Conservation (phyloP, 64 coral and sea anemone genomes). For the Montipora foliosa region DNA sequence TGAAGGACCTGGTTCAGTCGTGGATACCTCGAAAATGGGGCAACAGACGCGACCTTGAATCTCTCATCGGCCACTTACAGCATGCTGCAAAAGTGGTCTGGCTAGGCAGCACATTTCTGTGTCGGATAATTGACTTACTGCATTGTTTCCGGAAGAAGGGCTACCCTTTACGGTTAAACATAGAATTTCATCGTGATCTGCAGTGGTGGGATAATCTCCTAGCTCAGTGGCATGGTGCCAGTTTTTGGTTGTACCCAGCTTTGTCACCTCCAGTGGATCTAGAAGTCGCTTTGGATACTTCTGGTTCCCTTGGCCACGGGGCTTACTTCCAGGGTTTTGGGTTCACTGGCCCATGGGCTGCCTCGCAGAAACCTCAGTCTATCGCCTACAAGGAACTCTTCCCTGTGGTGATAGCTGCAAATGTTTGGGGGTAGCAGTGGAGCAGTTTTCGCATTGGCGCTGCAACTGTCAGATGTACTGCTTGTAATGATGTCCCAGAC, state of each 20-base stretch:
- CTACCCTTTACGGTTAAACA: not conserved
- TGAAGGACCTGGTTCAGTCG: no score
- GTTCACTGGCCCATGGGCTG: not conserved
- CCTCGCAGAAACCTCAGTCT: not conserved
- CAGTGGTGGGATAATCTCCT: constrained; percentile 7
- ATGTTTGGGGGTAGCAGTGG: not conserved
- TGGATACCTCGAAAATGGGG: no score
- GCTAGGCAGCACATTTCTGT: no score
- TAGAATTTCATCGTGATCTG: constrained; percentile 5
- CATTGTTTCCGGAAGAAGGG: not conserved
- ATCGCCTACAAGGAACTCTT: not conserved
- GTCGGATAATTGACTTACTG: not conserved
- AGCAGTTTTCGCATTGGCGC: not conserved
- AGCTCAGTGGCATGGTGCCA: not conserved
- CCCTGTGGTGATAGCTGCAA: not conserved
- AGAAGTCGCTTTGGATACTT: not conserved
- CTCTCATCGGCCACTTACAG: no score
- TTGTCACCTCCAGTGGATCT: not conserved
- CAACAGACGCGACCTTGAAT: no score
- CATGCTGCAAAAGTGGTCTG: no score
- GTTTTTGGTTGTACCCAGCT: constrained; percentile 21
- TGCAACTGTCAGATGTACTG: no score
- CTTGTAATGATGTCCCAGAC: no score
- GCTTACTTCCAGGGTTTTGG: not conserved
- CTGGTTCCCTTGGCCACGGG: not conserved